These are phyloP conservation scores for Poeciliopsis prolifica DNA, from an alignment of 2,113 vertebrate genomes.

Conservation along the genomic window DNA sequence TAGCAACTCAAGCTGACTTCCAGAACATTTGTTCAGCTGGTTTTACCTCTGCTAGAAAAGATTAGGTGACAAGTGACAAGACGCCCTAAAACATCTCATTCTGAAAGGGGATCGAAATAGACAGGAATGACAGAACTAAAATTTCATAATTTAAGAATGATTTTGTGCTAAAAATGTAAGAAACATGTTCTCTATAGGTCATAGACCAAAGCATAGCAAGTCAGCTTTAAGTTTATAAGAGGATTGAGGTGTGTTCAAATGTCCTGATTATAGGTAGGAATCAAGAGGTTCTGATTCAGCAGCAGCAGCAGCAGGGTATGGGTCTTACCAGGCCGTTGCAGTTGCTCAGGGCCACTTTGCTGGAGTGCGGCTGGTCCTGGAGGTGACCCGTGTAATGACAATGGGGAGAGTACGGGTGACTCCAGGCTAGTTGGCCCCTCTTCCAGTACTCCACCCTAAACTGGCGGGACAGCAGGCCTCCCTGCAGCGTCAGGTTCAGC, in stretches of 20 bases:
- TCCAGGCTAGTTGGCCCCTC: slow-evolving; percentile 89
- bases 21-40: too few species aligned
- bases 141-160: too few species aligned
- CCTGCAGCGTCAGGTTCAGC: slow-evolving; percentile 93
- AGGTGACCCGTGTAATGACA: slow-evolving; percentile 95
- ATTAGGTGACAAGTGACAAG: too few species aligned
- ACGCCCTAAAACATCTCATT: too few species aligned
- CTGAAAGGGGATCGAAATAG: too few species aligned
- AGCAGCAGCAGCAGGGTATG: slow-evolving; percentile 20
- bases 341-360: slow-evolving; percentile 96
- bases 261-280: slow-evolving; percentile 37
- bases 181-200: too few species aligned
- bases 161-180: too few species aligned
- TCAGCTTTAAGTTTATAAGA: background rate
- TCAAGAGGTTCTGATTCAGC: slow-evolving; percentile 29
- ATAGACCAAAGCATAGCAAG: too few species aligned
- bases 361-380: slow-evolving; percentile 87
- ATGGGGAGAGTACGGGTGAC: slow-evolving; percentile 87
- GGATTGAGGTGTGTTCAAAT: slow-evolving; percentile 13
- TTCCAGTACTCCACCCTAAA: slow-evolving; percentile 98
- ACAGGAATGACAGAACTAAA: too few species aligned
- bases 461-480: slow-evolving; percentile 87
- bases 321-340: slow-evolving; percentile 96
- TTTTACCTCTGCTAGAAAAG: too few species aligned
- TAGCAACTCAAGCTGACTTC: too few species aligned